Conservation (phyloP, 2,113 vertebrate genomes). For the Onychostruthus taczanowskii region DNA sequence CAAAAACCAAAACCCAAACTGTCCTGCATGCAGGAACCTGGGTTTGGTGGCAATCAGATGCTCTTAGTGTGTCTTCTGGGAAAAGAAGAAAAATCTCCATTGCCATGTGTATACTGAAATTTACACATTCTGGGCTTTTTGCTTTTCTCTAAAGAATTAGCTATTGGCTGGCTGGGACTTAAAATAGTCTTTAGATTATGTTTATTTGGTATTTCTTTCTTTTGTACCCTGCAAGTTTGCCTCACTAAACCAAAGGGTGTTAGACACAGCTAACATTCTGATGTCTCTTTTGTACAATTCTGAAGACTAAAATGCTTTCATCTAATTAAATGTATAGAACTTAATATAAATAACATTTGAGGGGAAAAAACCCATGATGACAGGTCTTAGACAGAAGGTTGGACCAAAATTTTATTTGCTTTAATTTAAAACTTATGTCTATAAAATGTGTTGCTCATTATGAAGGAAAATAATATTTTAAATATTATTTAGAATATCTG, state of each 20-base stretch:
- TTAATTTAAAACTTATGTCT: not conserved
- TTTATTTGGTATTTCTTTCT: not conserved
- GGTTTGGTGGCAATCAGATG: not conserved
- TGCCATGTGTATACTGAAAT: not conserved
- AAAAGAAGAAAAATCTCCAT: not conserved
- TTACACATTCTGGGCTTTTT: not conserved
- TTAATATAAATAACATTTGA: not conserved
- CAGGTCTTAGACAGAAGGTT: not conserved
- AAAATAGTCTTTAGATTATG: not conserved
- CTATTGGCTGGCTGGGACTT: not conserved
- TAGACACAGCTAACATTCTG: not conserved
- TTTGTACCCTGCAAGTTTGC: not conserved
- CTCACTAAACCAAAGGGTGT: not conserved
- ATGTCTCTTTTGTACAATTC: not conserved
- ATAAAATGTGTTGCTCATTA: not conserved
- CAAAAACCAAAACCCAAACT: not conserved
- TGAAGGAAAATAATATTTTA: not conserved
- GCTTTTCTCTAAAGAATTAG: not conserved
- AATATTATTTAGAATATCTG: not conserved
- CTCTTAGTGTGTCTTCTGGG: not conserved
- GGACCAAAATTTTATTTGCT: not conserved
- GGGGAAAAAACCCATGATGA: fast-evolving
- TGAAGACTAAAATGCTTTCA: not conserved
- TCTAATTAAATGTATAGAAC: not conserved
- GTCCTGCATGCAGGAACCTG: not conserved